Percentiles rank a stretch among this genome's conserved stretches.
Conservation (phyloP, 1,140 invertebrate genomes). For the Kradibia gibbosae region DNA sequence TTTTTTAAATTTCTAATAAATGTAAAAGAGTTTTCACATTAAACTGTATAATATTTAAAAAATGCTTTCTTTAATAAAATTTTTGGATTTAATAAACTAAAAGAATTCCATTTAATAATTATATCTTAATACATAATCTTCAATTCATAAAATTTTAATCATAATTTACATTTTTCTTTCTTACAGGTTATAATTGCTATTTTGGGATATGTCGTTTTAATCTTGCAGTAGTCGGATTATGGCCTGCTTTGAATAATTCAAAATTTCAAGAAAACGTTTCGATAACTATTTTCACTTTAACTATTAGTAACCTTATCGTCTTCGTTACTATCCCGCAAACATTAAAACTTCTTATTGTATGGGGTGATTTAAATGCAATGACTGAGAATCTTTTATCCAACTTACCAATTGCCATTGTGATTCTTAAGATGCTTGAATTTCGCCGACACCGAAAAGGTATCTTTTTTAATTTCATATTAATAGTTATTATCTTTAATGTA, state of each 20-base stretch:
- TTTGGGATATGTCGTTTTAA: slow-evolving; percentile 26
- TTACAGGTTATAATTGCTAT: slow-evolving; percentile 15
- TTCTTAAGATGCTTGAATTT: slow-evolving; percentile 39
- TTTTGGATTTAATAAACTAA: too few relatives aligned
- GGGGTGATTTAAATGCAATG: slow-evolving; percentile 42
- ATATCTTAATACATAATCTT: background rate
- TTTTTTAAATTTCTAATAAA: too few relatives aligned
- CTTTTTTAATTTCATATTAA: background rate
- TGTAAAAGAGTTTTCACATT: too few relatives aligned
- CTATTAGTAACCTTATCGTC: background rate
- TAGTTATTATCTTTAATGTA: background rate
- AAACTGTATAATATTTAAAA: too few relatives aligned
- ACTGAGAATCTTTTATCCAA: slow-evolving; percentile 38
- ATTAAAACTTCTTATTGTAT: slow-evolving; percentile 31
- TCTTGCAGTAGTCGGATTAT: slow-evolving; percentile 37
- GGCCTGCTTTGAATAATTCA: slow-evolving; percentile 16
- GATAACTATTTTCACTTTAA: background rate
- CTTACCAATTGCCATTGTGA: slow-evolving; percentile 28
- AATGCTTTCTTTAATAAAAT: too few relatives aligned
- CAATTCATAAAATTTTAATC: background rate
- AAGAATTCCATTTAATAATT: too few relatives aligned
- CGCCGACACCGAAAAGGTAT: slow-evolving; percentile 42
- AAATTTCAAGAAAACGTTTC: background rate
- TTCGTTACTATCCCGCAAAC: slow-evolving; percentile 45
- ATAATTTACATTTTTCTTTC: background rate